Percentiles rank a stretch among this genome's conserved stretches.
These are phyloP conservation scores for Nothoprocta perdicaria DNA, from an alignment of 2,113 vertebrate genomes.

Conservation along the genomic window DNA sequence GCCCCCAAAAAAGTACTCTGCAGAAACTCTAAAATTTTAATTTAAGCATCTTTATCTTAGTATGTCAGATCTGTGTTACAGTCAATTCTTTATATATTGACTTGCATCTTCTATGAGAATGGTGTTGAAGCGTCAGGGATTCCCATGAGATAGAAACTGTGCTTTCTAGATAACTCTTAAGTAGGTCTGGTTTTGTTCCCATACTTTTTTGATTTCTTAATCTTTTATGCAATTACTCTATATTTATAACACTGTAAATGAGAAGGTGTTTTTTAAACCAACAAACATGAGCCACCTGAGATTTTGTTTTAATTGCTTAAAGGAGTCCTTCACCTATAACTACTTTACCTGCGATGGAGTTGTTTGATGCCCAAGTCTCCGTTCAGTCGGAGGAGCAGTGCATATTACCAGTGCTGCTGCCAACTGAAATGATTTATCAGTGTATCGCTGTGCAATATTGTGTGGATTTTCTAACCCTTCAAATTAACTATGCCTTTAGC, in stretches of 20 bases:
- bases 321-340: constrained; percentile 28
- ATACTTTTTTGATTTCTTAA: constrained; percentile 23
- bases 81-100: neutral
- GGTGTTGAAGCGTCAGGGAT: constrained; percentile 16
- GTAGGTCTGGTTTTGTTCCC: neutral
- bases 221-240: constrained; percentile 59
- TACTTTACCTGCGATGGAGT: neutral
- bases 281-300: constrained; percentile 31
- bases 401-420: neutral
- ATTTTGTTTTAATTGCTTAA: constrained; percentile 42
- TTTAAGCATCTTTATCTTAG: neutral
- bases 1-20: neutral
- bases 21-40: neutral
- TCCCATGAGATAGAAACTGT: neutral
- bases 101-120: neutral
- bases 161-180: constrained; percentile 2
- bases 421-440: neutral
- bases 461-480: neutral
- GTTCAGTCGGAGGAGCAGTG: neutral
- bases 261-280: constrained; percentile 34
- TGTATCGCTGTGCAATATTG: neutral
- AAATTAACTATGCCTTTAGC: neutral
- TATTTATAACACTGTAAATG: constrained; percentile 44
- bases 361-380: constrained; percentile 6
- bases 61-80: neutral